Evolutionary conservation across 1,140 invertebrate genomes (phyloP).

Genomic region (Radopholus similis): DNA sequence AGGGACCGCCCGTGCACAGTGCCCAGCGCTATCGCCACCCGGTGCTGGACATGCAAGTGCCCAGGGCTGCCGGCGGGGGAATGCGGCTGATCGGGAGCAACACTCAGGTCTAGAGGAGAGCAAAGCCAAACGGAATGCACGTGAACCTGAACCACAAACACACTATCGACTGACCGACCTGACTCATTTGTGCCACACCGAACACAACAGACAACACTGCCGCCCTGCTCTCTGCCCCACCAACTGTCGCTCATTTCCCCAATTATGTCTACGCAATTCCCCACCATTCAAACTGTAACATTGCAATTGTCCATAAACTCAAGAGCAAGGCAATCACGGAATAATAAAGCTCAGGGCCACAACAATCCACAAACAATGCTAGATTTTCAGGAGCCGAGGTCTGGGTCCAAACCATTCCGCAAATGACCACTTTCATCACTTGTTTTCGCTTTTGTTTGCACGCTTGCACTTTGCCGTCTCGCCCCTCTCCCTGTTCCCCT

Average conservation of each 20-base stretch:
- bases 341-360: too few relatives aligned
- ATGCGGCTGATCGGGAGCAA: constrained; percentile 11
- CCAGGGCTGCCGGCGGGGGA: neutral
- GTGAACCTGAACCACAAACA: neutral
- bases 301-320: too few relatives aligned
- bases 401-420: too few relatives aligned
- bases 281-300: too few relatives aligned
- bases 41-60: constrained; percentile 10
- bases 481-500: neutral
- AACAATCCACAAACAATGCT: too few relatives aligned
- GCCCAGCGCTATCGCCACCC: constrained; percentile 5
- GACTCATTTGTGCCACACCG: neutral
- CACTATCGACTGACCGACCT: neutral
- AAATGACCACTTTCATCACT: too few relatives aligned
- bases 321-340: too few relatives aligned
- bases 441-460: neutral
- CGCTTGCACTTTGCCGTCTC: neutral
- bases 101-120: too few relatives aligned
- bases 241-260: neutral
- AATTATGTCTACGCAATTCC: neutral
- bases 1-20: neutral
- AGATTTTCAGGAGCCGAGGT: too few relatives aligned
- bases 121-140: too few relatives aligned
- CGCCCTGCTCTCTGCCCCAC: neutral
- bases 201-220: neutral